Base-by-base conservation (phyloP, 2,797 vertebrate species). In the Pitangus sulphuratus region DNA sequence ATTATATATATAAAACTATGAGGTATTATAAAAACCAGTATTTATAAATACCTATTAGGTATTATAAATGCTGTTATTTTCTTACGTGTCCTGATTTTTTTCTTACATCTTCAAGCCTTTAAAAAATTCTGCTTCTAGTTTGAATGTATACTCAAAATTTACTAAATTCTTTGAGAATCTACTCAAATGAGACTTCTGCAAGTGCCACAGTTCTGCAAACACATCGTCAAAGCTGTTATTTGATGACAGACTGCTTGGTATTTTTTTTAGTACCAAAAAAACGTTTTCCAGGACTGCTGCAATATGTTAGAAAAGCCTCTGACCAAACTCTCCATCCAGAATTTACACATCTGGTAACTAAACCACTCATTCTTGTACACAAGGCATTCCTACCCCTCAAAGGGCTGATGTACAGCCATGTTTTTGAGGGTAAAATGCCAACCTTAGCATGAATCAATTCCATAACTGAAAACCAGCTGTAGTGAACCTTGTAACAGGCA, bases 401-500 rank as follows among this genome's bases (percentile, higher is more conserved):
- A 80, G 31, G 18, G 58, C 4, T 53, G 50, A 69, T 2, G 12
- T 44, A 54, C 8, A 62, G 48, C 17, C 40, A 28, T 1, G 1
- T 15, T 77, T 88, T 47, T 45, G 47, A 64, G 60, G 1, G 24
- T 11, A 70, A 80, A 89, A 57, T 25, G 17, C 21, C 51, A 35
- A 18, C 8, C 28, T 47, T 26, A 61, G 24, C 18, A 75, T 17
- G 35, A 74, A 77, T 60, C 48, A n/a, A 60, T 24, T 74, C 2
- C 3, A 0, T 6, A 48, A 64, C 0, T 54, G 47, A 62, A 62
- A 64, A 58, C 16, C 13, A 62, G 18, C 28, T 74, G 47, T 4
- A 48, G 25, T 19, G 70, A 64, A 48, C 14, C 44, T 88, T 24
- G 9, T 17, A n/a, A 31, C 0, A 66, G 18, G 47, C 20, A 5